Conservation (phyloP, 2,113 vertebrate species). For the Pachypanchax playfairii region DNA sequence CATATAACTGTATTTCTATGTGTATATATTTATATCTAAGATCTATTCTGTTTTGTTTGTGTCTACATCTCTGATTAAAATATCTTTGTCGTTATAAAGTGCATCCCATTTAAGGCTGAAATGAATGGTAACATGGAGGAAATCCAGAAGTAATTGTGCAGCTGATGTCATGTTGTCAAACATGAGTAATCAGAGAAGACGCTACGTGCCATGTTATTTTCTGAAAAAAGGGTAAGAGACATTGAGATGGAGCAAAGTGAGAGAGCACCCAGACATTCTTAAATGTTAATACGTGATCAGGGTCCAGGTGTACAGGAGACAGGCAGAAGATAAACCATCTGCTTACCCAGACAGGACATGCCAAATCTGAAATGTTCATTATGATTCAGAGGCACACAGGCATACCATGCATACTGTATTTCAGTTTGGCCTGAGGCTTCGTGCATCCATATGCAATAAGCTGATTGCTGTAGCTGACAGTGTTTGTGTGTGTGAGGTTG, state of each 20-base stretch:
- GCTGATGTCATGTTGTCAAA: slow-evolving; percentile 23
- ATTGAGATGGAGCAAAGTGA: background rate
- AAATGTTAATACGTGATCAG: slow-evolving; percentile 45
- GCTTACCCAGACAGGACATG: slow-evolving; percentile 60
- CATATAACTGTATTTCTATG: too few species aligned
- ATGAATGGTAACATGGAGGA: slow-evolving; percentile 11
- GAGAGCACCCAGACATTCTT: slow-evolving; percentile 23
- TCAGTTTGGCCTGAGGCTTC: slow-evolving; percentile 30
- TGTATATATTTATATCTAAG: too few species aligned
- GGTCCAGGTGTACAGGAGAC: slow-evolving; percentile 66
- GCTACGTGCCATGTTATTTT: background rate
- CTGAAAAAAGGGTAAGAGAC: background rate
- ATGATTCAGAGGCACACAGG: slow-evolving; percentile 44
- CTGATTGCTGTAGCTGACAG: slow-evolving; percentile 23
- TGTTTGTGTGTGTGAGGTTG: slow-evolving; percentile 9
- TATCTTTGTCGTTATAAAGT: background rate
- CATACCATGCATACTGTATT: slow-evolving; percentile 42
- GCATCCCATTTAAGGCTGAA: slow-evolving; percentile 9
- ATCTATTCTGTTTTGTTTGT: too few species aligned
- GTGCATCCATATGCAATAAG: slow-evolving; percentile 50
- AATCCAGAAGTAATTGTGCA: background rate
- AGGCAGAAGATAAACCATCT: slow-evolving; percentile 63
- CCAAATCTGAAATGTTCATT: slow-evolving; percentile 70
- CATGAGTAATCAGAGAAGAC: slow-evolving; percentile 19
- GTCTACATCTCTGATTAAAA: background rate